A percentile compares a stretch with the other conserved stretches of the same genome.
Evolutionary conservation across 1,140 invertebrate genomes (phyloP).

Genomic region (Brachionus asplanchnoidis): DNA sequence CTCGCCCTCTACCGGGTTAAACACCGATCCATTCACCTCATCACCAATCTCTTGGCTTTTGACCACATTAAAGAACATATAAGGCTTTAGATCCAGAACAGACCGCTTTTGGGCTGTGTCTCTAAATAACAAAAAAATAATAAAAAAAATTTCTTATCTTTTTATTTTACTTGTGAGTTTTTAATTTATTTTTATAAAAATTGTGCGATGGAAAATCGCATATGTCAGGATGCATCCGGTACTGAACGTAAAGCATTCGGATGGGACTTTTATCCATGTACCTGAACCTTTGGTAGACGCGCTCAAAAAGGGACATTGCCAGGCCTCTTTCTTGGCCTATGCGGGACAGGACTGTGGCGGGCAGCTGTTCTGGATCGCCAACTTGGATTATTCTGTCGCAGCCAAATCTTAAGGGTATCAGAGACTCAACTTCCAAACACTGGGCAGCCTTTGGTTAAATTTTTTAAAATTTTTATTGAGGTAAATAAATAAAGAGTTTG

Average conservation of each 20-base stretch:
- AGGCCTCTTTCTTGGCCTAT: not conserved
- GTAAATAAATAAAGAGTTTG: not conserved
- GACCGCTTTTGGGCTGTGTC: not conserved
- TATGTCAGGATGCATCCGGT: slow-evolving; percentile 24
- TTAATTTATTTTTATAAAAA: slow-evolving; percentile 19
- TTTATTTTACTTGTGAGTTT: slow-evolving; percentile 9
- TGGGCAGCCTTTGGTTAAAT: not conserved
- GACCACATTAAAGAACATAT: not conserved
- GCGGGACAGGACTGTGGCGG: slow-evolving; percentile 17
- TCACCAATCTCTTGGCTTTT: slow-evolving; percentile 36
- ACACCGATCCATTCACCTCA: slow-evolving; percentile 43
- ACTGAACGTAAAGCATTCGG: slow-evolving; percentile 25
- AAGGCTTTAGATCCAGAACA: not conserved
- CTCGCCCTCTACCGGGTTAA: slow-evolving; percentile 49
- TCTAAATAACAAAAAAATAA: not conserved
- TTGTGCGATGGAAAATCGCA: slow-evolving; percentile 4
- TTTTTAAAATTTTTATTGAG: not conserved
- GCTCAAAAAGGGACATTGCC: not conserved
- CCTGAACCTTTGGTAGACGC: not conserved
- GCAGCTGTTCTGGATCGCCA: slow-evolving; percentile 31
- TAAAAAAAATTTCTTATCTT: not conserved
- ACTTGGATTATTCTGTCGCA: slow-evolving; percentile 17
- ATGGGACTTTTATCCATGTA: not conserved
- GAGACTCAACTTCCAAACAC: slow-evolving; percentile 30
- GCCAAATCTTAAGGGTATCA: slow-evolving; percentile 13